Evolutionary conservation across 2,797 vertebrate genomes (phyloP), one percentile per base, ranked within the genome.

Genomic region (Gymnothorax javanicus): DNA sequence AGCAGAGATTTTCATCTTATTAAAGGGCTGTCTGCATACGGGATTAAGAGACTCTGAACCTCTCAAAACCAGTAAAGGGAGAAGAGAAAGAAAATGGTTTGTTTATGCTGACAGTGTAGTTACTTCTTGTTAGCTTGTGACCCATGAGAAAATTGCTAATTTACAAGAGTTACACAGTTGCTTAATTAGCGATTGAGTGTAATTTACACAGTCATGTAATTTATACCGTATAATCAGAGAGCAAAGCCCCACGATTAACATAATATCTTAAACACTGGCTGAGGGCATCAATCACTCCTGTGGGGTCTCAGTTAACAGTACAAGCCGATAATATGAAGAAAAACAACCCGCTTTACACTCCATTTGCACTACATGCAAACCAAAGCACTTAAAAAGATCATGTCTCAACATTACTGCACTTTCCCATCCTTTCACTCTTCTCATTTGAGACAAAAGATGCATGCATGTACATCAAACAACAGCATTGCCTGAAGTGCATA

Each of bases 201-300:
- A 81, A 56, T 56, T 81, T 81, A 56, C 50, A 54, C 33, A 50
- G 33, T 77, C 73, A 50, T 77, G 73, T 52, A 77, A 77, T 77
- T 77, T 75, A 33, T 43, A 33, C 15, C 15, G 27, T n/a, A 52
- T 56, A 81, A 81, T 81, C 17, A 23, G 52, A 11, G 50, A 81
- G 52, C n/a, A 56, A 81, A 81, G 54, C 77, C 77, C 77, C 54
- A 25, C 56, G 77, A 81, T 56, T 54, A 81, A 56, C 77, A 81
- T 54, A 81, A 81, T 52, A 54, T n/a, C 52, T 54, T 77, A 54
- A 81, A n/a, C 52, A n/a, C 12, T 25, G 77, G 77, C 50, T 81
- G 20, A 9, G n/a, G 11, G 50, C 6, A 56, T 81, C 23, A 50
- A 79, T 86, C 57, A 86, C 62, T 75, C 71, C 64, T 85, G 23